Percentiles rank a stretch among this genome's conserved stretches.
phyloP scores from a whole-genome alignment of 2,888 invertebrate species.

The Isoperla grammatica region DNA sequence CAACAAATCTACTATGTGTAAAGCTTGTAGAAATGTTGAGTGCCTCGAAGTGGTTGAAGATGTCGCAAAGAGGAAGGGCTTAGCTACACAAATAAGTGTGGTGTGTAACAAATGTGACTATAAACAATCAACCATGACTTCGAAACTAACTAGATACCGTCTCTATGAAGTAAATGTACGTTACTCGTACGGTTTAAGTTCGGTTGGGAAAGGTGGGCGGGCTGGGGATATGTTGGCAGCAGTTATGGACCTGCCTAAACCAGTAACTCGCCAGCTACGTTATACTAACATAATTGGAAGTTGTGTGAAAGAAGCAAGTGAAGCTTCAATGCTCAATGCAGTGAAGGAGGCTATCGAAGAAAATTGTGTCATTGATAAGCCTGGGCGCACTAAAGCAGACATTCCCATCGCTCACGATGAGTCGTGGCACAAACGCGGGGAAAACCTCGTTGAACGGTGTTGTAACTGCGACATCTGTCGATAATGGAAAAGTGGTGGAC shows the following conservation, averaged over 20 bases:
- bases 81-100: not conserved
- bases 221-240: not conserved
- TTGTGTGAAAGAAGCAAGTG: too few relatives aligned
- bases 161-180: not conserved
- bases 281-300: too few relatives aligned
- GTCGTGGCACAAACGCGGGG: constrained; percentile 6
- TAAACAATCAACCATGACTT: not conserved
- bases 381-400: not conserved
- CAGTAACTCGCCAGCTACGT: too few relatives aligned
- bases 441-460: constrained; percentile 2
- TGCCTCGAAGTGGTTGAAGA: not conserved
- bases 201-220: too few relatives aligned
- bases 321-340: too few relatives aligned
- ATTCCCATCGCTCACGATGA: constrained; percentile 1
- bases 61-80: not conserved
- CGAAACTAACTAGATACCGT: not conserved
- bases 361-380: too few relatives aligned
- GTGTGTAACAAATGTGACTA: not conserved
- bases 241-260: too few relatives aligned
- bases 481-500: not conserved
- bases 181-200: not conserved
- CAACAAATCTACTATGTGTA: not conserved
- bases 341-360: too few relatives aligned
- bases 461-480: not conserved
- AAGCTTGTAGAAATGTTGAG: not conserved